Percentiles rank a stretch among this genome's conserved stretches.
Evolutionary conservation across 2,797 vertebrate genomes (phyloP).

Genomic region (Zalophus californianus): DNA sequence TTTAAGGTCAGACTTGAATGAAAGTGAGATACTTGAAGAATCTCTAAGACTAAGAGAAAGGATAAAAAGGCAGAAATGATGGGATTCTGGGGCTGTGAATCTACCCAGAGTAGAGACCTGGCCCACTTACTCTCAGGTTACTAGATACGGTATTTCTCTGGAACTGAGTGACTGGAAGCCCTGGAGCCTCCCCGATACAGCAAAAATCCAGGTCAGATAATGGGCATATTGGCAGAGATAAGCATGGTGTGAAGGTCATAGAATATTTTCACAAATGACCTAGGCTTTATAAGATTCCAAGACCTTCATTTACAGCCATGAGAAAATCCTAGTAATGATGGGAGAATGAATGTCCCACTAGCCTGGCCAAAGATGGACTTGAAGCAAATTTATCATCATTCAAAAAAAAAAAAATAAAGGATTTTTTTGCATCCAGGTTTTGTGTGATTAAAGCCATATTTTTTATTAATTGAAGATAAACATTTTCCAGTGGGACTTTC

Average conservation of each 20-base stretch:
- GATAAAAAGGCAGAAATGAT: not conserved
- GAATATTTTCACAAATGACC: not conserved
- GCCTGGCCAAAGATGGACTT: not conserved
- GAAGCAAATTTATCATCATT: not conserved
- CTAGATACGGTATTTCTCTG: not conserved
- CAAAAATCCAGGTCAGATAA: not conserved
- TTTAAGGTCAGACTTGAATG: not conserved
- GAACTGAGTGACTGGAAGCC: not conserved
- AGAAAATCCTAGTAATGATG: not conserved
- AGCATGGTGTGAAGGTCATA: not conserved
- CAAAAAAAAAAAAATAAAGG: not conserved
- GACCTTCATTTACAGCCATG: not conserved
- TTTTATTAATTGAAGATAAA: not conserved
- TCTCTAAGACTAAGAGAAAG: not conserved
- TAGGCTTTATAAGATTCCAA: not conserved
- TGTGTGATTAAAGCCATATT: not conserved
- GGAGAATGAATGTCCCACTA: not conserved
- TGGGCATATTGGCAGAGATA: not conserved
- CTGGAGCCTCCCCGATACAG: not conserved
- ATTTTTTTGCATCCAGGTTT: not conserved
- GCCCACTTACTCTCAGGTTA: not conserved
- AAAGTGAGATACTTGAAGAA: constrained; percentile 31
- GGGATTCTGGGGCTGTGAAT: not conserved
- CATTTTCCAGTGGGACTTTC: not conserved
- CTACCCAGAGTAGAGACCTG: not conserved